Base-by-base conservation (phyloP, 2,888 invertebrate species). In the Micropterix aruncella region DNA sequence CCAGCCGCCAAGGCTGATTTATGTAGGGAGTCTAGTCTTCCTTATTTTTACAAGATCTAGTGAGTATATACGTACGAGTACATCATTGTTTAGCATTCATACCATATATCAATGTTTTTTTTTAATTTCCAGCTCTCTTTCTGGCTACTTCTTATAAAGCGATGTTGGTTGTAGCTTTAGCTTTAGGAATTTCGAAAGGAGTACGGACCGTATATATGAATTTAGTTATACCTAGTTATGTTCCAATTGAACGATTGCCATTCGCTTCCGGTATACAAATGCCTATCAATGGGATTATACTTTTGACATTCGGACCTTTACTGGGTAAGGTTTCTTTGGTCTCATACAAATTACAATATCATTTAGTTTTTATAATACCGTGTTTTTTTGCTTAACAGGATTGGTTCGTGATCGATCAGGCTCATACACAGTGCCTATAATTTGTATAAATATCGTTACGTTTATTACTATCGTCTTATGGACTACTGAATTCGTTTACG, bases 201-300 rank as follows among this genome's bases (percentile, higher is more conserved):
- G 63, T 83, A 18, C 64, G 83, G 48, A 76, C 81, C 0, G 80
- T 83, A 0, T 83, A 79, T 54, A 77, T 81, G 73, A 70, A 75
- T 40, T 61, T 83, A 14, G 75, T 83, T 2, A 76, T 83, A 46
- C 82, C 83, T 0, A 75, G 65, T 55, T 75, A 82, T 53, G 79
- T 83, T 3, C 79, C 81, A 0, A 59, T 83, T 27, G 77, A 82
- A 43, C 65, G 76, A 52, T 60, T 83, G 16, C 73, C 82, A 2
- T 75, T 77, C 40, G 83, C 83, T 2, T 74, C 77, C 3, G 80
- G 81, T 2, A 75, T 83, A 38, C 83, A 83, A 56, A 80, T 79
- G 74, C 70, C 82, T 47, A 67, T 73, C 46, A 82, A 82, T 57
- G 82, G 83, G 15, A 56, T 79, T 36, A 65, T 77, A 40, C 70